A percentile compares a stretch with the other conserved stretches of the same genome.
Evolutionary conservation across 2,113 vertebrate species (phyloP).

Genomic region (Eudyptes chrysolophus): DNA sequence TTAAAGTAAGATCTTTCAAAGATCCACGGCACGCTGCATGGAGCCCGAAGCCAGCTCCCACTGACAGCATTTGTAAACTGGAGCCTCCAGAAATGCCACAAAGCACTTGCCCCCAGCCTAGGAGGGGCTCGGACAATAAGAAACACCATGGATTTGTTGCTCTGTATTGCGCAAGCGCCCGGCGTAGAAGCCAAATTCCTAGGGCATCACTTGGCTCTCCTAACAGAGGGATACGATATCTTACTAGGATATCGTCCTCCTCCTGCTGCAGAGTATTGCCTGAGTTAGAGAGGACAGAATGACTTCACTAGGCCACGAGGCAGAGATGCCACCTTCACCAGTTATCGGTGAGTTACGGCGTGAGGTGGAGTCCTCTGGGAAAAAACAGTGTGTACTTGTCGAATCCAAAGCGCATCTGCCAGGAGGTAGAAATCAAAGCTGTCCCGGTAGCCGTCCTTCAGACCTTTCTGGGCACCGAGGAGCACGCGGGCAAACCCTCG

Average conservation of each 20-base stretch:
- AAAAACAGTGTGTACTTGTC: not conserved
- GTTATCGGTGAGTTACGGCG: accelerated
- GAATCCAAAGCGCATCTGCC: not conserved
- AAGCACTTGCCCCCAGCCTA: not conserved
- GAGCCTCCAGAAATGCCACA: not conserved
- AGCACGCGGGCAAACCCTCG: not conserved
- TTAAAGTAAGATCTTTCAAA: not conserved
- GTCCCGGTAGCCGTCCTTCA: not conserved
- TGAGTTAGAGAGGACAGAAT: not conserved
- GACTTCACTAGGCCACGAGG: not conserved
- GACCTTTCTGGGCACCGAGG: not conserved
- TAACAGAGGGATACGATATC: not conserved
- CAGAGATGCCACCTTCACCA: not conserved
- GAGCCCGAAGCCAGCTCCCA: not conserved
- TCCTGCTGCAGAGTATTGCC: not conserved
- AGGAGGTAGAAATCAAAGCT: not conserved
- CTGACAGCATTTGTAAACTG: not conserved
- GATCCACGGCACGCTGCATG: accelerated
- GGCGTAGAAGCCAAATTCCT: not conserved
- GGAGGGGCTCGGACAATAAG: not conserved
- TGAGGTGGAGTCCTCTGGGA: not conserved
- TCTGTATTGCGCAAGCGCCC: not conserved
- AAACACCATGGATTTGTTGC: not conserved
- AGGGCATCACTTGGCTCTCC: not conserved
- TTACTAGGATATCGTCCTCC: not conserved